Evolutionary conservation across 1,140 invertebrate genomes (phyloP).

Genomic region (Pissodes strobi): DNA sequence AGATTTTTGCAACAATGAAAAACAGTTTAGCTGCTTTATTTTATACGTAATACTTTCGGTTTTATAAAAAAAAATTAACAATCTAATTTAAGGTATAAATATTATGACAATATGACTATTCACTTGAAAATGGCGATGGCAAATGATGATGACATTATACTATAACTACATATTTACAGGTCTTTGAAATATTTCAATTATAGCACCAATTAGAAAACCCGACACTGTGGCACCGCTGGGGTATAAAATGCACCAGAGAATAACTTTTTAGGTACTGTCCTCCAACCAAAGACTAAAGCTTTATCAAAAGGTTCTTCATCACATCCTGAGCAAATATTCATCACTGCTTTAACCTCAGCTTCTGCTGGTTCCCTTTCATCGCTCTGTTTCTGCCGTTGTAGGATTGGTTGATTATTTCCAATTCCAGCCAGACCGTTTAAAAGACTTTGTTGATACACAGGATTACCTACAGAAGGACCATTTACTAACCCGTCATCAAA

Average conservation of each 20-base stretch:
- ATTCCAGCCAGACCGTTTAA: constrained; percentile 68
- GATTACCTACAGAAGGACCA: constrained; percentile 38
- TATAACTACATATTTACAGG: constrained; percentile 13
- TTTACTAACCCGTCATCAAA: constrained; percentile 65
- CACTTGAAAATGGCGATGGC: constrained; percentile 26
- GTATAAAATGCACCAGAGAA: constrained; percentile 72
- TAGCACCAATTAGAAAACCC: constrained; percentile 64
- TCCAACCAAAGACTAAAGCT: constrained; percentile 75
- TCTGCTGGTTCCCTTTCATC: constrained; percentile 81
- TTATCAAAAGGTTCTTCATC: constrained; percentile 75
- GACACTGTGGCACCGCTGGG: constrained; percentile 69
- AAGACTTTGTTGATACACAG: constrained; percentile 58
- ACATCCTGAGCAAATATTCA: constrained; percentile 76
- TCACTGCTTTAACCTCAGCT: constrained; percentile 76
- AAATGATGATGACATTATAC: constrained; percentile 23
- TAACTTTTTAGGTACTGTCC: constrained; percentile 71
- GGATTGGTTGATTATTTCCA: constrained; percentile 63
- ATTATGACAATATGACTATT: constrained; percentile 29
- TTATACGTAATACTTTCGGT: too few relatives aligned
- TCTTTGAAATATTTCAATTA: neutral
- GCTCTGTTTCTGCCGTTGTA: constrained; percentile 60
- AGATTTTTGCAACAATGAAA: too few relatives aligned
- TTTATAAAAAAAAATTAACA: too few relatives aligned
- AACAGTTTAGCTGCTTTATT: too few relatives aligned
- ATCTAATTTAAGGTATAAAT: constrained; percentile 38